A percentile compares a stretch with the other conserved stretches of the same genome.
Evolutionary conservation across 2,113 vertebrate genomes (phyloP).

Genomic region (Elephas maximus): DNA sequence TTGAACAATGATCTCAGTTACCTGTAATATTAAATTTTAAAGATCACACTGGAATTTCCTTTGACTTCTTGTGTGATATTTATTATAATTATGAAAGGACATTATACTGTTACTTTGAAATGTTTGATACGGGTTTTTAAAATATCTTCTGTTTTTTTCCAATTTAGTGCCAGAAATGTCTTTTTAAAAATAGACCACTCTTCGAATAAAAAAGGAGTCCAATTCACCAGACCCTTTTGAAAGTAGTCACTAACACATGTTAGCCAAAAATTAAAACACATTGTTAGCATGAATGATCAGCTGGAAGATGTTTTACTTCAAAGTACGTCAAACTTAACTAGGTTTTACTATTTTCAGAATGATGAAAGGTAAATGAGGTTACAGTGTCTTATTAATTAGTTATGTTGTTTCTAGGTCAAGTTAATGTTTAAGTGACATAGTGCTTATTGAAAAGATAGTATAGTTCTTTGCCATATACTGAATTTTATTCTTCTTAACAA

Average conservation of each 20-base stretch:
- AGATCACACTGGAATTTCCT: slow-evolving; percentile 48
- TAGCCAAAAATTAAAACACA: slow-evolving; percentile 59
- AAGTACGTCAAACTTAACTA: slow-evolving; percentile 51
- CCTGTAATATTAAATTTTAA: slow-evolving; percentile 65
- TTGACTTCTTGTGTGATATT: slow-evolving; percentile 63
- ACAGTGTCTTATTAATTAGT: slow-evolving; percentile 62
- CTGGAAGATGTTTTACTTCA: slow-evolving; percentile 65
- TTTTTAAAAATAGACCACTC: slow-evolving; percentile 67
- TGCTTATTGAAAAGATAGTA: slow-evolving; percentile 51
- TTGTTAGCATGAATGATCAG: slow-evolving; percentile 49
- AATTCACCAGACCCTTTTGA: slow-evolving; percentile 51
- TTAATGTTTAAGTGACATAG: slow-evolving; percentile 42
- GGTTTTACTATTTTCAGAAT: slow-evolving; percentile 61
- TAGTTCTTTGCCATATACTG: not conserved
- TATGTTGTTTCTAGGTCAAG: slow-evolving; percentile 47
- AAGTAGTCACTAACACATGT: slow-evolving; percentile 46
- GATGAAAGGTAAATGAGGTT: slow-evolving; percentile 59
- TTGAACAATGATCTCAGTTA: slow-evolving; percentile 52
- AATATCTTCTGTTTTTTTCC: slow-evolving; percentile 68
- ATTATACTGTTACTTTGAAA: slow-evolving; percentile 47
- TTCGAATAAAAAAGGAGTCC: slow-evolving; percentile 57
- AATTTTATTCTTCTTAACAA: not conserved
- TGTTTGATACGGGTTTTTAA: slow-evolving; percentile 64
- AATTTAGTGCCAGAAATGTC: slow-evolving; percentile 69
- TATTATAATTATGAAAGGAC: slow-evolving; percentile 32